A percentile compares a stretch with the other conserved stretches of the same genome.
These are phyloP conservation scores for Drosophila dives DNA, from an alignment of 2,888 invertebrate species.

Conservation along the genomic window DNA sequence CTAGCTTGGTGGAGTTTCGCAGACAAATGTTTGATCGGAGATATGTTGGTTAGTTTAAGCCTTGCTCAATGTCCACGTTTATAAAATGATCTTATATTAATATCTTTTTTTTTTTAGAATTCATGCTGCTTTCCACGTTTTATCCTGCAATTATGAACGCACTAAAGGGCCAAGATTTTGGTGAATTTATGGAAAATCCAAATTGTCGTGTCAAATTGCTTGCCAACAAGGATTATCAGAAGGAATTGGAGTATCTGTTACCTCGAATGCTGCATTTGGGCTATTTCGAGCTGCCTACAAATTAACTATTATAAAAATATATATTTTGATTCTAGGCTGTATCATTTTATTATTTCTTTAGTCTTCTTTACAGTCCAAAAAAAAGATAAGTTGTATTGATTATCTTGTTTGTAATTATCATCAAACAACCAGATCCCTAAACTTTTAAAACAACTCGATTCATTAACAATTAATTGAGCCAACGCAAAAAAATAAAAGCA, in stretches of 20 bases:
- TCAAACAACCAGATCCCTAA: too few species aligned
- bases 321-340: too few species aligned
- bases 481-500: neutral
- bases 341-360: too few species aligned
- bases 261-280: conserved; percentile 58
- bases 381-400: too few species aligned
- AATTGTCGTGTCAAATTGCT: conserved; percentile 2
- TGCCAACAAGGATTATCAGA: conserved; percentile 14
- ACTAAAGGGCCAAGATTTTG: conserved; percentile 11
- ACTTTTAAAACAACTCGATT: too few species aligned
- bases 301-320: neutral
- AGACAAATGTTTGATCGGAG: conserved; percentile 51
- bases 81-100: neutral
- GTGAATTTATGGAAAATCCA: conserved; percentile 18
- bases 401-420: too few species aligned
- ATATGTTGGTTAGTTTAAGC: conserved; percentile 54
- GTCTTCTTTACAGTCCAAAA: too few species aligned
- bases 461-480: too few species aligned
- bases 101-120: conserved; percentile 20
- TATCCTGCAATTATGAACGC: conserved; percentile 25
- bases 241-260: conserved; percentile 42
- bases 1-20: conserved; percentile 53
- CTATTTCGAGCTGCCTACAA: conserved; percentile 54
- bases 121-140: conserved; percentile 31
- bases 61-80: conserved; percentile 5